Conservation (phyloP, 2,113 vertebrate species). For the Riparia riparia region DNA sequence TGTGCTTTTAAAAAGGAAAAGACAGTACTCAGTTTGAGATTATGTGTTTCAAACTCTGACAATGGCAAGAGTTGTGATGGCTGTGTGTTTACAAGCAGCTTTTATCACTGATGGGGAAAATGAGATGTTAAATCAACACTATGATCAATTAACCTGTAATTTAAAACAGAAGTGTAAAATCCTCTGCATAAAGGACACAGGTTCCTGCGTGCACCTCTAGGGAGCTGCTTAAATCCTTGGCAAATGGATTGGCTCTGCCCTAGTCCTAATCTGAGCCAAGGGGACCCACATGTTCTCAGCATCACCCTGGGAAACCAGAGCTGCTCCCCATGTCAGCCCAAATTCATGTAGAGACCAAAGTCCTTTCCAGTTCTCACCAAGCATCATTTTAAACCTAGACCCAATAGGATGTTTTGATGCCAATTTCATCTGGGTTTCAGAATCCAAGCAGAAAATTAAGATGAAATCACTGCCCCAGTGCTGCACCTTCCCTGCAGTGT, state of each 20-base stretch:
- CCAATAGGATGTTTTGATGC: not conserved
- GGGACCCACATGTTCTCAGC: not conserved
- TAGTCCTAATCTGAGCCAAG: fast-evolving
- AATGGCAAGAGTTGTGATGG: not conserved
- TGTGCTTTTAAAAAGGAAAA: not conserved
- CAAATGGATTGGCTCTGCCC: not conserved
- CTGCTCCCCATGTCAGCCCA: not conserved
- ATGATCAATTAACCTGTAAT: not conserved
- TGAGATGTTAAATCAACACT: not conserved
- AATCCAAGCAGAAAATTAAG: not conserved
- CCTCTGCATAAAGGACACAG: not conserved
- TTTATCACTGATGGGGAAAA: not conserved
- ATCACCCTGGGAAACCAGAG: no score
- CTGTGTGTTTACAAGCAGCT: not conserved
- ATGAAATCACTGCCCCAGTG: not conserved
- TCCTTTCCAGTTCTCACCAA: not conserved
- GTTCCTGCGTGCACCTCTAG: not conserved
- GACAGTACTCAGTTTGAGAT: not conserved
- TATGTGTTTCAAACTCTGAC: not conserved
- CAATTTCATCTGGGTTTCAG: not conserved
- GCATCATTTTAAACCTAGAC: not conserved
- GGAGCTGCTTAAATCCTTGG: not conserved
- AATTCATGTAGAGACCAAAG: fast-evolving
- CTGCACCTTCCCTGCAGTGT: not conserved
- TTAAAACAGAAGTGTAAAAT: not conserved